Evolutionary conservation across 2,888 invertebrate genomes (phyloP), one percentile per base, ranked within the genome.

Genomic region (Cerastis leucographa): DNA sequence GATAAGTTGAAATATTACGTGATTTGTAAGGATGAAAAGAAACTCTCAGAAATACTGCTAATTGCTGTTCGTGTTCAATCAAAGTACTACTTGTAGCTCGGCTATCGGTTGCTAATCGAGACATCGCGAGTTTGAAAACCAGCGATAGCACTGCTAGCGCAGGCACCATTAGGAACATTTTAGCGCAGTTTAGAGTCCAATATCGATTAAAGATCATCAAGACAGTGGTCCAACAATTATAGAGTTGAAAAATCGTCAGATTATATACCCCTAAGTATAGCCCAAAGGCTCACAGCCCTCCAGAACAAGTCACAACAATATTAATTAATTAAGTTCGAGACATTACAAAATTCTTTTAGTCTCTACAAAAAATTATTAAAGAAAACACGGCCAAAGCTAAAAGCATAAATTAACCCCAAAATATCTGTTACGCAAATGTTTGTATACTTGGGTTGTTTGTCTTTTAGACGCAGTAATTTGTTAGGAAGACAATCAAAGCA

Each of bases 371-470:
- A 82, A 49, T 9, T 81, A 69, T 80, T 74, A 75, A 85, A 68
- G 64, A 62, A 82, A 85, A 76, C 61, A 76, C 68, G 76, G 22
- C 59, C 35, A 82, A 61, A 85, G 76, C 83, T 82, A 71, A 82
- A 85, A 76, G 71, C 83, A 76, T 76, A 76, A 86, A 83, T 85
- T 82, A 71, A 83, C 71, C 86, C 71, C 44, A 65, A 83, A 85
- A 82, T 82, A 76, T 85, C 78, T 82, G 78, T 85, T 82, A 82
- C 82, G 71, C 71, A 85, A 82, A 85, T 85, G 64, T 82, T 82
- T 82, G 77, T 85, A 82, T 76, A 68, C 76, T 82, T 82, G 40
- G 71, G 68, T 65, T 82, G 86, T 83, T 76, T 85, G 77, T 76
- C 83, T 82, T 82, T 85, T 68, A 85, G 86, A 82, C 86, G 51